These are phyloP conservation scores for Machaerirhynchus nigripectus DNA, from an alignment of 2,113 vertebrate species.

Conservation along the genomic window DNA sequence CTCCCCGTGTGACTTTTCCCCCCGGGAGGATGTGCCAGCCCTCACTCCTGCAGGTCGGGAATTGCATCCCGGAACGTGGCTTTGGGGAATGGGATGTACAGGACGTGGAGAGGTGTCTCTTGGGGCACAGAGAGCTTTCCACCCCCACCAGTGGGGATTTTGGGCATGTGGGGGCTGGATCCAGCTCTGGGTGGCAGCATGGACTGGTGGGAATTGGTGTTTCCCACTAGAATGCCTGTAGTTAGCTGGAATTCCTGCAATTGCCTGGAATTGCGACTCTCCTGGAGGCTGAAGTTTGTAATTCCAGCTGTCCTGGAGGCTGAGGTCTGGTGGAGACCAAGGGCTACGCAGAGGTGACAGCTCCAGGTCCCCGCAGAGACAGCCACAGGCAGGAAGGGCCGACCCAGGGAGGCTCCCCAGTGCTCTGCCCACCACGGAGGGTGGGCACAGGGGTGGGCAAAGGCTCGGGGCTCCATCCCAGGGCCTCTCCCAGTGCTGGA, in stretches of 20 bases:
- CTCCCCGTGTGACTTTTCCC: fast-evolving
- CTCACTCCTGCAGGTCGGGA: fast-evolving
- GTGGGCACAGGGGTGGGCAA: not conserved
- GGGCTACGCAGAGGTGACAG: not conserved
- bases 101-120: not conserved
- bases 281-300: not conserved
- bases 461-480: not conserved
- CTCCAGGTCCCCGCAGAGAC: not conserved
- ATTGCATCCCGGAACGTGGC: not conserved
- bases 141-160: not conserved
- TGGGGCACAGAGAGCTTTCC: not conserved
- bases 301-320: not conserved
- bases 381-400: not conserved
- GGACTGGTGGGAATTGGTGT: not conserved
- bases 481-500: not conserved
- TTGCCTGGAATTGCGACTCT: not conserved
- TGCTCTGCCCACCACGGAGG: not conserved
- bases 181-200: fast-evolving
- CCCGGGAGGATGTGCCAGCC: not conserved
- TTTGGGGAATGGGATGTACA: fast-evolving
- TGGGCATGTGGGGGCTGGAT: not conserved
- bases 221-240: not conserved
- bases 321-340: not conserved
- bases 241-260: not conserved
- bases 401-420: not conserved